Percentiles rank a stretch among this genome's conserved stretches.
These are phyloP conservation scores for Xyrauchen texanus DNA, from an alignment of 2,113 vertebrate genomes.

Conservation along the genomic window DNA sequence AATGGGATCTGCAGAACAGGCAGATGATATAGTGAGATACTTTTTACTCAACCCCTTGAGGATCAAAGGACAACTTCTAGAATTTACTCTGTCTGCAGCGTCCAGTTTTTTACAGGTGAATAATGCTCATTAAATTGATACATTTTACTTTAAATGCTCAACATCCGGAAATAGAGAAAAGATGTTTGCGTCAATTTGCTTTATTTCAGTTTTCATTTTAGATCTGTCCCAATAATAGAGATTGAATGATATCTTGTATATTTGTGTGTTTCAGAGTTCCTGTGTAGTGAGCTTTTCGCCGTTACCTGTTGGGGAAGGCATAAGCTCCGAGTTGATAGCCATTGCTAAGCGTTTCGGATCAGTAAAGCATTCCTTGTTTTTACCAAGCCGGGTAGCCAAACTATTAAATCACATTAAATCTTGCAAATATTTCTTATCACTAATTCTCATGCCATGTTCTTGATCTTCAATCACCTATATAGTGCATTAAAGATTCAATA, in stretches of 20 bases:
- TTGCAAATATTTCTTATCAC: neutral
- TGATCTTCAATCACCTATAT: neutral
- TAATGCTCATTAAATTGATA: neutral
- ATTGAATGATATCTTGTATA: neutral
- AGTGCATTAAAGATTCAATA: neutral
- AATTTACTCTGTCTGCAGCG: constrained; percentile 64
- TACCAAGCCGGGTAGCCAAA: constrained; percentile 63
- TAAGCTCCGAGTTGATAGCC: constrained; percentile 61
- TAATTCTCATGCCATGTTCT: neutral
- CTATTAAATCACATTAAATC: neutral
- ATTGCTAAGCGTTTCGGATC: constrained; percentile 69
- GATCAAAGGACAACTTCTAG: constrained; percentile 55
- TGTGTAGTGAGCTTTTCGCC: constrained; percentile 70
- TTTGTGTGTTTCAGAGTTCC: constrained; percentile 51
- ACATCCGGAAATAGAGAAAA: neutral
- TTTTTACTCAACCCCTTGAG: constrained; percentile 55
- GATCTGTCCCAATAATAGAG: neutral
- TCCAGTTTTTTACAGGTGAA: constrained; percentile 72
- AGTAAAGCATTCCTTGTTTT: constrained; percentile 65
- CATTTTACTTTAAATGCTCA: neutral
- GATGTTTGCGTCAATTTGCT: neutral
- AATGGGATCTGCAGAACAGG: constrained; percentile 64
- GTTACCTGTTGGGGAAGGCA: constrained; percentile 59
- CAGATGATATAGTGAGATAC: constrained; percentile 65
- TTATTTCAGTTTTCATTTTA: neutral